phyloP scores from a whole-genome alignment of 2,797 vertebrate species.

The Semaprochilodus insignis region DNA sequence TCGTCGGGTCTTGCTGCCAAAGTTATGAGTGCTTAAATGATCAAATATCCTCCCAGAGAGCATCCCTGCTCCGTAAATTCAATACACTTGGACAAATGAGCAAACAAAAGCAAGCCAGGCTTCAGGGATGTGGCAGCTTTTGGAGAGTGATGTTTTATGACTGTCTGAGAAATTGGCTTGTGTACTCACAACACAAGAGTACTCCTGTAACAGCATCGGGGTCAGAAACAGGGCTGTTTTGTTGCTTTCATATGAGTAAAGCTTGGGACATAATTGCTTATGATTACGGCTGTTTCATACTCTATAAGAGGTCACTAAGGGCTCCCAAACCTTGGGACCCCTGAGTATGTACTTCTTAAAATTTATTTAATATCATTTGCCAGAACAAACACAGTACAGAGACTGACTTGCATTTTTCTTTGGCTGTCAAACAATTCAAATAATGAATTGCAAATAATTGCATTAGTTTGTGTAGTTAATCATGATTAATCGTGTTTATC shows the following conservation, averaged over 20 bases:
- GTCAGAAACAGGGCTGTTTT: not conserved
- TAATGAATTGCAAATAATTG: no score
- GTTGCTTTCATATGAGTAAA: not conserved
- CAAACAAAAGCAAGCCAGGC: conserved; percentile 19
- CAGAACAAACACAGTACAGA: no score
- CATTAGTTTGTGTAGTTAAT: no score
- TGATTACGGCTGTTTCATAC: no score
- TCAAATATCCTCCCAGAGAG: conserved; percentile 33
- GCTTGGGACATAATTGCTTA: not conserved
- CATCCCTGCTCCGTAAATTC: conserved; percentile 29
- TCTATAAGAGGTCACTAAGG: no score
- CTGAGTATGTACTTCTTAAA: no score
- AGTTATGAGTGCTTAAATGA: conserved; percentile 38
- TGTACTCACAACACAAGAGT: conserved; percentile 24
- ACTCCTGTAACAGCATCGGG: not conserved
- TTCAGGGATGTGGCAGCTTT: conserved; percentile 9
- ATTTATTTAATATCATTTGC: no score
- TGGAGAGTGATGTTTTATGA: conserved; percentile 22
- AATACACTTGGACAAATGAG: conserved; percentile 39
- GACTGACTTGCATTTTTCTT: no score
- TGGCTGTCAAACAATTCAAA: no score
- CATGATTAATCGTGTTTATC: no score
- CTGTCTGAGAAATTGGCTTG: conserved; percentile 19
- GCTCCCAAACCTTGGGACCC: no score
- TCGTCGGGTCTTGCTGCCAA: conserved; percentile 2